Base-by-base conservation (phyloP, 2,888 invertebrate species). In the Lysandra coridon region DNA sequence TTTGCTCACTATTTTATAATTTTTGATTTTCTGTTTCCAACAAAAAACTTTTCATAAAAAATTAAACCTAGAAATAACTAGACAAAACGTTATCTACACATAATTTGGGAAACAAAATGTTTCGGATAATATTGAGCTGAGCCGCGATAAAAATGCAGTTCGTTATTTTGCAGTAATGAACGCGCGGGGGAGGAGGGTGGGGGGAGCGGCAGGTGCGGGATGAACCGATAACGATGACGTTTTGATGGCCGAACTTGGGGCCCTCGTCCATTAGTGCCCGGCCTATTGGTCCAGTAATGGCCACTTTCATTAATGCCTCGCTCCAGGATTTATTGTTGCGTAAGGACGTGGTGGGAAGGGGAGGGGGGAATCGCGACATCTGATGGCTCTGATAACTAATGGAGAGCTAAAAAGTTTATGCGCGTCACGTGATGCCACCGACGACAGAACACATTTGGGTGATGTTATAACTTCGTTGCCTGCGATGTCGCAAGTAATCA, bases 321-420 rank as follows among this genome's bases (percentile, higher is more conserved):
- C 57, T 37, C 33, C 69, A 69, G 69, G 69, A 69, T 69, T 69
- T 69, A 69, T 69, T 69, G 69, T 69, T 37, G 69, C 69, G 69
- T 64, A 12, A 30, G 69, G 69, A 14, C 33, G 5, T 12, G 69
- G 69, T 1, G 33, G 7, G 1, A 4, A 6, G 23, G 62, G 62
- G 7, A 0, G 23, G 30, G 33, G 33, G 69, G 37, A 14, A 69
- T 33, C 33, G 69, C 69, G 33, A 69, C 69, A 69, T 69, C 69
- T 69, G 69, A 69, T 69, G 30, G 69, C 69, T 17, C 69, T 5
- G 69, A 69, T 69, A 69, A 37, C 69, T 69, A 69, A 69, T 69
- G 33, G 69, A 33, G 17, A 37, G 37, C 33, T 69, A 37, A 69
- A 37, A 69, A 33, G 14, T 23, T 69, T 33, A 33, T 37, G 69